phyloP scores from a whole-genome alignment of 2,888 invertebrate species.

The Ariolimax columbianus region DNA sequence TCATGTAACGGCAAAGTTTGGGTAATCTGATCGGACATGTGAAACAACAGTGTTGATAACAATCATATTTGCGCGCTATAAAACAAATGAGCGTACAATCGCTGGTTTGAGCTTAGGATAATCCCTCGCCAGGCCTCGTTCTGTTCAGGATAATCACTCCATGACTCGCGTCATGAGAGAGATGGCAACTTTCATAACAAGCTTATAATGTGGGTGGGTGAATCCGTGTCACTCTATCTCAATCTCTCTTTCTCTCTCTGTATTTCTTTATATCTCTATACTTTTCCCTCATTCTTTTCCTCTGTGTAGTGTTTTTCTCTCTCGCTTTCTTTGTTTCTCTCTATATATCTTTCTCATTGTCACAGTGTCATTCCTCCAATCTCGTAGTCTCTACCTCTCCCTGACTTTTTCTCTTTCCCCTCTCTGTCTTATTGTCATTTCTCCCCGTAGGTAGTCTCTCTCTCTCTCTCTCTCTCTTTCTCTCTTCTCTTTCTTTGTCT shows the following conservation, averaged over 20 bases:
- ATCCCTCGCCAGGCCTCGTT: neutral
- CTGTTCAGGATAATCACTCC: neutral
- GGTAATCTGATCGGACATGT: conserved; percentile 16
- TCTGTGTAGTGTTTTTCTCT: neutral
- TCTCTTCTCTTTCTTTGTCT: neutral
- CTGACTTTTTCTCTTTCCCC: too few species aligned
- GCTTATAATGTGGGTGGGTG: neutral
- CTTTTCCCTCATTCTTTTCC: neutral
- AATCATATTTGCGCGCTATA: conserved; percentile 4
- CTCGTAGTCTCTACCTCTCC: too few species aligned
- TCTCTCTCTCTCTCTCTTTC: neutral
- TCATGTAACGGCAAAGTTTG: neutral
- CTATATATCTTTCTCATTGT: too few species aligned
- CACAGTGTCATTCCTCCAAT: too few species aligned
- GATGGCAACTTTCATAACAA: neutral
- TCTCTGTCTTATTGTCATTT: too few species aligned
- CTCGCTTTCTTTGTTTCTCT: neutral
- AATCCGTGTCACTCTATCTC: neutral
- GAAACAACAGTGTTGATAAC: conserved; percentile 9
- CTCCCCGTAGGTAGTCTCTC: neutral
- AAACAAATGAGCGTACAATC: conserved; percentile 19
- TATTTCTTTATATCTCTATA: neutral
- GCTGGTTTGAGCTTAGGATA: neutral
- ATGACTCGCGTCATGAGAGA: neutral
- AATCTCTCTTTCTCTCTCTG: neutral